phyloP scores from a whole-genome alignment of 1,140 invertebrate species.

The Rhopalosiphum padi region DNA sequence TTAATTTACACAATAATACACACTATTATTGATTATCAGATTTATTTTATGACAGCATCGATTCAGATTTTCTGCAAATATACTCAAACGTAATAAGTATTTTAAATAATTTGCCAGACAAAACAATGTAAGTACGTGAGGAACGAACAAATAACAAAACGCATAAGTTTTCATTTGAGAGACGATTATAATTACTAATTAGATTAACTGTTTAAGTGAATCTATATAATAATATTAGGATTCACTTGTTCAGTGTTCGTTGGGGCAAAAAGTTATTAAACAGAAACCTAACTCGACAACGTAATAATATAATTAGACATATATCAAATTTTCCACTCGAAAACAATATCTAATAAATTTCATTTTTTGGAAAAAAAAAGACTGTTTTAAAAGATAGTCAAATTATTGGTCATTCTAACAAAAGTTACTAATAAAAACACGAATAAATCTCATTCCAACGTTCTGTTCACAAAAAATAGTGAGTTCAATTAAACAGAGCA shows the following conservation, averaged over 20 bases:
- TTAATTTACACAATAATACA: neutral
- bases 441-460: neutral
- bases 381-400: no score
- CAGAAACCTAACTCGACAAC: neutral
- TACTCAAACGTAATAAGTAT: neutral
- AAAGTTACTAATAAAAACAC: neutral
- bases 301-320: neutral
- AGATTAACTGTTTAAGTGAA: neutral
- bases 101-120: neutral
- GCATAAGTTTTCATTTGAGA: neutral
- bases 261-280: neutral
- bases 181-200: conserved; percentile 1
- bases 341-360: neutral
- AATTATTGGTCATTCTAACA: neutral
- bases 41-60: neutral
- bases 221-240: conserved; percentile 3
- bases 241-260: neutral
- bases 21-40: neutral
- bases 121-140: neutral
- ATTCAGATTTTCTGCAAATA: neutral
- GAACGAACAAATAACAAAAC: neutral
- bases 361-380: neutral
- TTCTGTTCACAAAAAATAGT: neutral
- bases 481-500: neutral
- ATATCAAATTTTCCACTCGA: neutral